Percentiles rank a stretch among this genome's conserved stretches.
Conservation (phyloP, 2,888 invertebrate species). For the Lymantria dispar region DNA sequence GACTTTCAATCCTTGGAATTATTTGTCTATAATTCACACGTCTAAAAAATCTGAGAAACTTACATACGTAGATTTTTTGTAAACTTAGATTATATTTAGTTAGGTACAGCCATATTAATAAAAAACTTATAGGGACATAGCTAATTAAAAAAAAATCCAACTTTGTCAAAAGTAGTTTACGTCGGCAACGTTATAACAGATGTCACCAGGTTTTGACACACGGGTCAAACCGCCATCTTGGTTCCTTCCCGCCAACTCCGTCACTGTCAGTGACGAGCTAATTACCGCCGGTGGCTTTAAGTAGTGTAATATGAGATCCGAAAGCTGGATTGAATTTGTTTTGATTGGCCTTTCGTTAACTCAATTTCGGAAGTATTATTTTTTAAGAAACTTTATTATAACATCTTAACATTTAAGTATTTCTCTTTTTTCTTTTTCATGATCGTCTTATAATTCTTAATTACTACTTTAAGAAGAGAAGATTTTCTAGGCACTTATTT, state of each 20-base stretch:
- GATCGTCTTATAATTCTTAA: too few species aligned
- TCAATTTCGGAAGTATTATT: conserved; percentile 19
- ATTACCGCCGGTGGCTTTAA: conserved; percentile 27
- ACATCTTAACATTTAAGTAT: too few species aligned
- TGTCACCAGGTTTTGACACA: conserved; percentile 13
- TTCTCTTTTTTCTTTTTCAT: too few species aligned
- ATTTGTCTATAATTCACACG: too few species aligned
- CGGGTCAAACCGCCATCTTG: conserved; percentile 21
- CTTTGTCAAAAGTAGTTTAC: not conserved
- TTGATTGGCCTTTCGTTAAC: conserved; percentile 13
- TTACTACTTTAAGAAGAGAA: too few species aligned
- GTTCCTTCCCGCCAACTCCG: conserved; percentile 19
- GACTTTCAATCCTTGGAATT: too few species aligned
- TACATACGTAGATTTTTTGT: too few species aligned
- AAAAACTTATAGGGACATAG: too few species aligned
- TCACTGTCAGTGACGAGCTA: conserved; percentile 28
- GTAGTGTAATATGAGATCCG: conserved; percentile 28
- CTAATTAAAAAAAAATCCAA: not conserved
- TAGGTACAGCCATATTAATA: too few species aligned
- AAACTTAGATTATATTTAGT: too few species aligned
- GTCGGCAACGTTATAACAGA: conserved; percentile 3
- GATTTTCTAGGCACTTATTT: too few species aligned
- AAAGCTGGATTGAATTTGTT: conserved; percentile 28
- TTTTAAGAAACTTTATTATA: not conserved
- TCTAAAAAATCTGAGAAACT: too few species aligned